Percentiles rank a stretch among this genome's conserved stretches.
Evolutionary conservation across 2,797 vertebrate species (phyloP).

Genomic region (Gadopsis marmoratus): DNA sequence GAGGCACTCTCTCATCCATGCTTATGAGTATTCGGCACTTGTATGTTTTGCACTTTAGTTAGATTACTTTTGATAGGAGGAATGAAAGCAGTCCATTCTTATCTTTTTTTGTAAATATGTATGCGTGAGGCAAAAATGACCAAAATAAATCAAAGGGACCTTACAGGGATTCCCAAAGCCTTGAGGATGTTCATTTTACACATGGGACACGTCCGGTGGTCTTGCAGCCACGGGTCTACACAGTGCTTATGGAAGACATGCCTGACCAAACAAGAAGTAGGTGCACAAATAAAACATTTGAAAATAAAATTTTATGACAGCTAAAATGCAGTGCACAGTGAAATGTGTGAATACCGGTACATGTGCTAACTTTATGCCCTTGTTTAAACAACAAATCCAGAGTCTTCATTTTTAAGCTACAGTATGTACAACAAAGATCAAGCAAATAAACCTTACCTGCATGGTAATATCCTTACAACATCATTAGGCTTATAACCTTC

Average conservation of each 20-base stretch:
- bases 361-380: not conserved
- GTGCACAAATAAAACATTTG: not conserved
- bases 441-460: slow-evolving; percentile 88
- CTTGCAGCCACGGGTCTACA: slow-evolving; percentile 98
- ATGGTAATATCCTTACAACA: slow-evolving; percentile 95
- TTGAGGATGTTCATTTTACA: slow-evolving; percentile 99
- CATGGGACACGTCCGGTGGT: slow-evolving; percentile 99
- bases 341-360: not conserved
- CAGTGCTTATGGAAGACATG: slow-evolving; percentile 99
- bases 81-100: not conserved
- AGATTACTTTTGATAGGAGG: not conserved
- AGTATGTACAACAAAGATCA: not conserved
- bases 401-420: not conserved
- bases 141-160: slow-evolving; percentile 31
- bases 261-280: slow-evolving; percentile 78
- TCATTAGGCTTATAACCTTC: slow-evolving; percentile 98
- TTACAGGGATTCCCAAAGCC: slow-evolving; percentile 96
- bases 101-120: not conserved
- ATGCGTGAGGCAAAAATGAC: not conserved
- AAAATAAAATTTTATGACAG: not conserved
- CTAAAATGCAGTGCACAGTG: not conserved
- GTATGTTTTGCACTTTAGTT: not conserved
- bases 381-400: not conserved
- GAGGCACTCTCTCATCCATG: not conserved
- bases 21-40: not conserved